Evolutionary conservation across 2,113 vertebrate genomes (phyloP), one percentile per base, ranked within the genome.

Genomic region (Cyphomyrus discorhynchus): DNA sequence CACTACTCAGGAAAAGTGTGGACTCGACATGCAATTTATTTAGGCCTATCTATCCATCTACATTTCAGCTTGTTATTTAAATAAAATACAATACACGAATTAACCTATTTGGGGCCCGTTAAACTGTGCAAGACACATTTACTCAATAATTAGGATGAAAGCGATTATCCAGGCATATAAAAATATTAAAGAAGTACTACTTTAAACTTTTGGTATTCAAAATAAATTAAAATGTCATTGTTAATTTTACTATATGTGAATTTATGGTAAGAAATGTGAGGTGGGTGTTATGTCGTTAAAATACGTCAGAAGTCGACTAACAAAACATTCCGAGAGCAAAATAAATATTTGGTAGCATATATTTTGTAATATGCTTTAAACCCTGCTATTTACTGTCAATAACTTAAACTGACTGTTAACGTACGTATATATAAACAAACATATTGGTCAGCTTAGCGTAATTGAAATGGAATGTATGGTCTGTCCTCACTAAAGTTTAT

Each of bases 271-370:
- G 74, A 17, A 77, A 3, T 42, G 17, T 15, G 74, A 80, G 35
- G 1, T 80, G 15, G 6, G 35, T 35, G 13, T 35, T 31, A 74
- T 74, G 10, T n/a, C 7, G 66, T 35, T 35, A 17, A 77, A 77
- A 42, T 19, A 17, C 35, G 13, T 39, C 74, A 70, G 62, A 31
- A 31, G 31, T 39, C 35, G 13, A 42, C 31, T 80, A 42, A 80
- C 35, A 80, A 80, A 80, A 80, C 31, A 42, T 62, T 62, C 31
- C 39, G 21, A 62, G 19, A 58, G 19, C 39, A 39, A 62, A 62
- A 62, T 88, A 88, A 88, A 88, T 87, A 62, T 35, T 31, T 42
- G 31, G 31, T 11, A 87, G 35, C 27, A 87, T 46, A 62, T 88
- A 88, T 27, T 56, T 42, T 42, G 74, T 39, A 62, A 88, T 88